Base-by-base conservation (phyloP, 1,140 invertebrate genomes). In the Magallana ariakensis region DNA sequence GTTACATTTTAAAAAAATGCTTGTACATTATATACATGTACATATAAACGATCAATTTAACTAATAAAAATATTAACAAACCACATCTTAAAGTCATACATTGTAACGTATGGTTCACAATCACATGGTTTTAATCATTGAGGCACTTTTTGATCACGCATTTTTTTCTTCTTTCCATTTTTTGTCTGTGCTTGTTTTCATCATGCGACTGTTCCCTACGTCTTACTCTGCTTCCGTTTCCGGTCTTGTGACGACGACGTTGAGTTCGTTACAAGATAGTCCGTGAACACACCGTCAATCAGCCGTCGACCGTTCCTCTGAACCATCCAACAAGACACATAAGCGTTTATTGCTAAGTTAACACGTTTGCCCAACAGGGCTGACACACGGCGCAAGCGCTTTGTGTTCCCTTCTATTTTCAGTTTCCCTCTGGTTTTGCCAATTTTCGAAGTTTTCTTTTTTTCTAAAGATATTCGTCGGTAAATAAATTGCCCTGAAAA, bases 311-410 rank as follows among this genome's bases (percentile, higher is more conserved):
- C 88, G 62, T 89, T 89, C 8, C 85, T 62, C 53, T 84, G 83
- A 9, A 89, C 85, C 88, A 89, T 89, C 88, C 88, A 89, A 85
- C 88, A 89, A 33, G 85, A 62, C 8, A 87, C 80, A 19, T 87
- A 58, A 19, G 22, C 54, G 19, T 89, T 85, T 13, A 83, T 89
- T 56, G 88, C 85, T 56, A 89, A 81, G 58, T 89, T 89, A 11
- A 87, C 53, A 6, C 88, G 81, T 46, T 56, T 87, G 0, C 88
- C 88, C 6, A 89, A 57, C 55, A 85, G 57, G 16, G 85, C 88
- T 9, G 75, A n/a, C 5, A 89, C 83, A 22, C 83, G 82, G 13
- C 88, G 70, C 13, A 84, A 60, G 54, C 83, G 82, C 82, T 84
- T 87, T 16, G 85, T 89, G 56, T 89, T 89, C 57, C 88, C 88